A percentile compares a stretch with the other conserved stretches of the same genome.
These are phyloP conservation scores for Pangasianodon gigas DNA, from an alignment of 2,113 vertebrate genomes.

Conservation along the genomic window DNA sequence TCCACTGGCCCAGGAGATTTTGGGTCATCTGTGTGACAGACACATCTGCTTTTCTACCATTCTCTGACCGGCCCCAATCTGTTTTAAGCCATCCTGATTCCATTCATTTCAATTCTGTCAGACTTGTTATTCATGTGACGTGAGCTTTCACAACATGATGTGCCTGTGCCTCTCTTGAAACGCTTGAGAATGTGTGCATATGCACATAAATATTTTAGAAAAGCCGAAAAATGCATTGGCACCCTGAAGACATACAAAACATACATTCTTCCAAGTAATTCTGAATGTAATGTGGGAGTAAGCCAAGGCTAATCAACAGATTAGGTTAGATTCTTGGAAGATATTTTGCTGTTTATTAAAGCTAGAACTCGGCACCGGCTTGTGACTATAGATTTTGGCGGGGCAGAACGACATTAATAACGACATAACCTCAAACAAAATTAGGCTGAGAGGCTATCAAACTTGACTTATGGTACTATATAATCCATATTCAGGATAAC, in stretches of 20 bases:
- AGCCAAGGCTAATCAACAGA: background rate
- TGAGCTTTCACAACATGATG: background rate
- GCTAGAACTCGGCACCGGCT: background rate
- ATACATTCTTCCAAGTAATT: background rate
- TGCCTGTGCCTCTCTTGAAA: background rate
- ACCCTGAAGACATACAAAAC: background rate
- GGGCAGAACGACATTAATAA: background rate
- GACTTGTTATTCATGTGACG: background rate
- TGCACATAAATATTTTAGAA: background rate
- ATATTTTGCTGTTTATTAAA: background rate
- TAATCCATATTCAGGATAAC: background rate
- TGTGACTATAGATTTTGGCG: background rate
- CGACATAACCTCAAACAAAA: background rate
- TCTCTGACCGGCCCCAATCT: background rate
- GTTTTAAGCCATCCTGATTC: background rate
- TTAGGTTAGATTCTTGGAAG: background rate
- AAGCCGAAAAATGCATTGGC: background rate
- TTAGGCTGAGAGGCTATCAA: background rate
- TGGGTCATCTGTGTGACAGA: slow-evolving; percentile 73
- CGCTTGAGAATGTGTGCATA: background rate
- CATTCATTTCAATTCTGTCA: background rate
- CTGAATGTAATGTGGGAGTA: background rate
- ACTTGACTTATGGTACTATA: background rate
- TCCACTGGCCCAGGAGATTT: slow-evolving; percentile 78
- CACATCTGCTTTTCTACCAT: background rate